Percentiles rank a stretch among this genome's conserved stretches.
Evolutionary conservation across 2,797 vertebrate species (phyloP).

Genomic region (Scolopax rusticola): DNA sequence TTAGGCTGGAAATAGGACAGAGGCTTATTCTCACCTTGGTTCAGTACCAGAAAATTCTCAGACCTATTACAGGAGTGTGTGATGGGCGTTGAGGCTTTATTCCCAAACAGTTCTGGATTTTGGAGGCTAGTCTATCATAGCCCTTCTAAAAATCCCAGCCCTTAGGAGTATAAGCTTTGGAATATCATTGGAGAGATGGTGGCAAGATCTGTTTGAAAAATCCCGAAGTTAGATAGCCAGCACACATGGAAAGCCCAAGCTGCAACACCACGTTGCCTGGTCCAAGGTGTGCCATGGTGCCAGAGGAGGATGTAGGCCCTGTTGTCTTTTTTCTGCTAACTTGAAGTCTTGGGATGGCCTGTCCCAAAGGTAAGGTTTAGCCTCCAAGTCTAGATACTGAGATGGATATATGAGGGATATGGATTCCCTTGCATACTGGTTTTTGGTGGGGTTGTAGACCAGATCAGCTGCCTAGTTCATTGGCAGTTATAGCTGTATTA

Average conservation of each 20-base stretch:
- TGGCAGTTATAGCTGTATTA: background rate
- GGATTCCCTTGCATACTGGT: background rate
- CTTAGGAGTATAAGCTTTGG: background rate
- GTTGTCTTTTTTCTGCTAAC: background rate
- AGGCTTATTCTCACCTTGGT: background rate
- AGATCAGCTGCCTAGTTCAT: background rate
- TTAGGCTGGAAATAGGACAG: background rate
- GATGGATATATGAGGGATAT: background rate
- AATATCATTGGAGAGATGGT: background rate
- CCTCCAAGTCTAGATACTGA: background rate
- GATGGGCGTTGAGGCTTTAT: background rate
- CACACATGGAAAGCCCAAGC: rapidly evolving
- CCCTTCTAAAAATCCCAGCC: background rate
- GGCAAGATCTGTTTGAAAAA: background rate
- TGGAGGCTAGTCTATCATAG: background rate
- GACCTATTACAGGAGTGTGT: background rate
- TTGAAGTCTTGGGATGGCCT: rapidly evolving
- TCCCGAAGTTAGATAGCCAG: background rate
- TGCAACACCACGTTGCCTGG: background rate
- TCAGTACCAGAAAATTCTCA: background rate
- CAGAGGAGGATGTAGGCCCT: background rate
- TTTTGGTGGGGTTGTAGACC: background rate
- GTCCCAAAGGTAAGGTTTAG: background rate
- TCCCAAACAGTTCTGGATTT: background rate
- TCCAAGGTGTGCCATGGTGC: background rate